A percentile compares a stretch with the other conserved stretches of the same genome.
Conservation (phyloP, 2,113 vertebrate genomes). For the Cyrtonyx montezumae region DNA sequence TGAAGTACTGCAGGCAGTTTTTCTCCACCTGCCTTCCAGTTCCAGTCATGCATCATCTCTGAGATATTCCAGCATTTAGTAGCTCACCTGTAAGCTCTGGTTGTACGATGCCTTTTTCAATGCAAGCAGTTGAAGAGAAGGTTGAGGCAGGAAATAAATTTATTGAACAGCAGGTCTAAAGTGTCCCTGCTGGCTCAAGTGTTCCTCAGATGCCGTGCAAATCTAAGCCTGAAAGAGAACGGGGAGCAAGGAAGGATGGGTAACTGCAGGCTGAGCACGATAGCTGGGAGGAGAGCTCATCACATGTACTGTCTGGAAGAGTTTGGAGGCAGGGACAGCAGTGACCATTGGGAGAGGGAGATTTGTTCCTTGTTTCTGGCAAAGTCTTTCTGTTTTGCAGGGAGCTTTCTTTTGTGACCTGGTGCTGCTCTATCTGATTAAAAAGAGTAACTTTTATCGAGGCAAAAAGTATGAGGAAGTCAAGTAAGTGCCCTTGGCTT, state of each 20-base stretch:
- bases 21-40: background rate
- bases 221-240: background rate
- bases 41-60: background rate
- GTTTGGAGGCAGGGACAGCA: background rate
- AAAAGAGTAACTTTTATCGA: conserved; percentile 91
- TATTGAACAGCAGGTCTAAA: background rate
- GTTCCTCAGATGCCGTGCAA: background rate
- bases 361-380: background rate
- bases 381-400: conserved; percentile 72
- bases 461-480: conserved; percentile 94
- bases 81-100: background rate
- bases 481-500: conserved; percentile 78
- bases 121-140: background rate
- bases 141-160: background rate
- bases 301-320: background rate
- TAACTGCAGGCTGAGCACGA: background rate
- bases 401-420: conserved; percentile 94
- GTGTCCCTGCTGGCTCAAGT: background rate
- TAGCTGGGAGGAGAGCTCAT: background rate
- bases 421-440: conserved; percentile 94
- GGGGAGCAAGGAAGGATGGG: background rate
- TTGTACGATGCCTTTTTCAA: background rate
- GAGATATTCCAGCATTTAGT: background rate
- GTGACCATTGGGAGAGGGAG: background rate
- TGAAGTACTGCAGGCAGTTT: background rate